A percentile compares a stretch with the other conserved stretches of the same genome.
phyloP scores from a whole-genome alignment of 1,140 invertebrate genomes.

The Zaprionus lachaisei region DNA sequence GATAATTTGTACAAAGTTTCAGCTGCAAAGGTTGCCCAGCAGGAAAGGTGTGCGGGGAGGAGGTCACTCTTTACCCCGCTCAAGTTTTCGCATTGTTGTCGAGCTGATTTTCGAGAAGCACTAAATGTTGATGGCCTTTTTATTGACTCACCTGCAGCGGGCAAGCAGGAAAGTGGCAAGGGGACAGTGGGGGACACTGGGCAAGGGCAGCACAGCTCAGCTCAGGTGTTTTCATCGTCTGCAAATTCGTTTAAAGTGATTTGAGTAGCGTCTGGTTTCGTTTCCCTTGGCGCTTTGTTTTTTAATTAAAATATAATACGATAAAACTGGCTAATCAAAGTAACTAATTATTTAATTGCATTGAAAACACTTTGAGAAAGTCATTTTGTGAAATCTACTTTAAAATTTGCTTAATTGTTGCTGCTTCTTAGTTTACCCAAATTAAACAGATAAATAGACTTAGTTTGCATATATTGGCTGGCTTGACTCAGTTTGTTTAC shows the following conservation, averaged over 20 bases:
- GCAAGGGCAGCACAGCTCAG: background rate
- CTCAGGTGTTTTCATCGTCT: conserved; percentile 57
- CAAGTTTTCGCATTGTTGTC: conserved; percentile 33
- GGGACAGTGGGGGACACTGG: background rate
- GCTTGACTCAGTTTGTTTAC: conserved; percentile 4
- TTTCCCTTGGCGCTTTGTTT: background rate
- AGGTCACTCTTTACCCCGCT: conserved; percentile 21
- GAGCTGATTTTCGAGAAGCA: conserved; percentile 59
- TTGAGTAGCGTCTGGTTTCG: conserved; percentile 26
- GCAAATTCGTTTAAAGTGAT: conserved; percentile 46
- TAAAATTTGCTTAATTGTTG: background rate
- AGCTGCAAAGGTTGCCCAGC: conserved; percentile 20
- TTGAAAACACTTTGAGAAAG: background rate
- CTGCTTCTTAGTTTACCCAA: background rate
- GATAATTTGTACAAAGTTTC: conserved; percentile 75
- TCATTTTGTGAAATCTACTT: background rate
- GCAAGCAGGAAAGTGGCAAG: background rate
- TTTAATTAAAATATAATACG: background rate
- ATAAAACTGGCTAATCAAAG: background rate
- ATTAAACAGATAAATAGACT: background rate
- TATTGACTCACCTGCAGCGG: conserved; percentile 68
- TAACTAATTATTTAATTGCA: background rate
- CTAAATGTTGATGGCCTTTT: conserved; percentile 71
- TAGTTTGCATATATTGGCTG: conserved; percentile 1
- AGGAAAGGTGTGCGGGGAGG: background rate